Evolutionary conservation across 2,888 invertebrate species (phyloP).

Genomic region (Rosalia funebris): DNA sequence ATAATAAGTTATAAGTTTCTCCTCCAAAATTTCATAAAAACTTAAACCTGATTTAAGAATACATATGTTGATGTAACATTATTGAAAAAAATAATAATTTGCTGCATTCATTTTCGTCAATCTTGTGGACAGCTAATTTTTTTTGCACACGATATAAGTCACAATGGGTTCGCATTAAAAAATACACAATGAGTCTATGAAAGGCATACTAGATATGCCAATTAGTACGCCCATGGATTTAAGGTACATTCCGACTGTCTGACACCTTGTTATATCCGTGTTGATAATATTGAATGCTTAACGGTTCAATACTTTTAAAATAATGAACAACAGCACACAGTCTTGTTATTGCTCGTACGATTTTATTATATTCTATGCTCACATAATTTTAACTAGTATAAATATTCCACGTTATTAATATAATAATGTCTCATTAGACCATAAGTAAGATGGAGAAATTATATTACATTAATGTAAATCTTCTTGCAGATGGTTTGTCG

Average conservation of each 20-base stretch:
- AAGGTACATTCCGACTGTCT: slow-evolving; percentile 37
- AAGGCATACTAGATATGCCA: too few relatives aligned
- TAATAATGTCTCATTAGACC: slow-evolving; percentile 33
- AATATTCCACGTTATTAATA: slow-evolving; percentile 12
- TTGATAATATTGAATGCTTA: slow-evolving; percentile 37
- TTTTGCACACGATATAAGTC: too few relatives aligned
- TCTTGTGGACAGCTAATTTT: too few relatives aligned
- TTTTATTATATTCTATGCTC: slow-evolving; percentile 35
- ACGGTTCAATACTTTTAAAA: slow-evolving; percentile 43
- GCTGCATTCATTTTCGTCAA: too few relatives aligned
- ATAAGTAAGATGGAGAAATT: slow-evolving; percentile 23
- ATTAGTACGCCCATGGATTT: too few relatives aligned
- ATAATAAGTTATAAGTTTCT: too few relatives aligned
- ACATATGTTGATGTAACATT: too few relatives aligned
- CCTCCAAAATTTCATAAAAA: too few relatives aligned
- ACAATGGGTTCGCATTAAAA: too few relatives aligned
- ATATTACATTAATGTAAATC: slow-evolving; percentile 28
- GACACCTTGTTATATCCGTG: slow-evolving; percentile 39
- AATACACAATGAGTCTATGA: too few relatives aligned
- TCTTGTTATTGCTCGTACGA: slow-evolving; percentile 26
- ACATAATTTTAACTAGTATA: slow-evolving; percentile 31
- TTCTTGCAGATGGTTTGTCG: slow-evolving; percentile 2
- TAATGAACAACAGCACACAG: slow-evolving; percentile 28
- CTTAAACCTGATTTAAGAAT: too few relatives aligned
- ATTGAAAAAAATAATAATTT: too few relatives aligned